These are phyloP conservation scores for Cheiracanthium punctorium DNA, from an alignment of 2,888 invertebrate genomes.

Conservation along the genomic window DNA sequence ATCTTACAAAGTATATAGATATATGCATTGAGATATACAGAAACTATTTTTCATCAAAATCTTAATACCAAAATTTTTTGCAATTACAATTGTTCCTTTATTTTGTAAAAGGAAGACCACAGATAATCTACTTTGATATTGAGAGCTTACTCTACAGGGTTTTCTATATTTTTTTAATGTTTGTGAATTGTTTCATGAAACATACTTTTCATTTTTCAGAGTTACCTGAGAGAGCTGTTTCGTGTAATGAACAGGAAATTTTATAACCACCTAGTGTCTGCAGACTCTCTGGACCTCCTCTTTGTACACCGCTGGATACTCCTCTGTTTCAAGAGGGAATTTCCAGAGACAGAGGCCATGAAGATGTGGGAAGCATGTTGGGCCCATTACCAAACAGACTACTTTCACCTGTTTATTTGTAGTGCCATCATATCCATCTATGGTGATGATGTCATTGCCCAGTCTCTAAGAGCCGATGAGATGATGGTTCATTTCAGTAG, in stretches of 20 bases:
- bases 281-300: constrained; percentile 90
- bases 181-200: no score
- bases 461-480: constrained; percentile 93
- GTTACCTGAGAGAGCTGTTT: constrained; percentile 89
- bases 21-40: no score
- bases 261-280: constrained; percentile 88
- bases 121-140: no score
- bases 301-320: constrained; percentile 97
- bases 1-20: no score
- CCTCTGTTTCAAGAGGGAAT: constrained; percentile 94
- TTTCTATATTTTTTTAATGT: no score
- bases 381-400: constrained; percentile 96
- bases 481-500: constrained; percentile 96
- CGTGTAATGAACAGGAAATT: constrained; percentile 93
- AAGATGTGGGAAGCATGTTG: constrained; percentile 98
- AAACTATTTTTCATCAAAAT: no score
- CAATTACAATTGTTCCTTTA: no score
- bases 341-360: constrained; percentile 90
- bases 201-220: constrained; percentile 78
- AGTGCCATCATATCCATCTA: constrained; percentile 94
- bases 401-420: constrained; percentile 96
- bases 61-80: no score
- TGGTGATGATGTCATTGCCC: constrained; percentile 88
- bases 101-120: no score
- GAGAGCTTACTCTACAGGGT: no score